Conservation (phyloP, 2,888 invertebrate species). For the Autographa pulchrina region DNA sequence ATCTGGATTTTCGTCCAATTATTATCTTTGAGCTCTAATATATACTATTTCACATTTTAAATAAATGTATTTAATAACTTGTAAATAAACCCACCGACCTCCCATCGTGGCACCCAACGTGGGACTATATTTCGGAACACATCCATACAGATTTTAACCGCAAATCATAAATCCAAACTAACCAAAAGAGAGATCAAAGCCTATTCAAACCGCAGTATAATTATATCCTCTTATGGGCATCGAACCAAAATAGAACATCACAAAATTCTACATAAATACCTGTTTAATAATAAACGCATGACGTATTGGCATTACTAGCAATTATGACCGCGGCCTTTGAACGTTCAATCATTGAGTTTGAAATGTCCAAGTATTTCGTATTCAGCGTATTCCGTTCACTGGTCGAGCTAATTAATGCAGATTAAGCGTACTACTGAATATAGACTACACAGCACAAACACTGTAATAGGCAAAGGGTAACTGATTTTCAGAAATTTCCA, state of each 20-base stretch:
- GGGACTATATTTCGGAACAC: not conserved
- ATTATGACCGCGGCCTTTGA: not conserved
- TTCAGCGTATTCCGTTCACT: slow-evolving; percentile 9
- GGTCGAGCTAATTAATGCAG: not conserved
- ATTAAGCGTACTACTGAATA: slow-evolving; percentile 1
- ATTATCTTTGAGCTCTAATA: not conserved
- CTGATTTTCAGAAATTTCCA: slow-evolving; percentile 4
- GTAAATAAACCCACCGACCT: no score
- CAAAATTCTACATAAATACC: not conserved
- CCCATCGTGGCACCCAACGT: not conserved
- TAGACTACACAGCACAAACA: not conserved
- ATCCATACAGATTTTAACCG: no score
- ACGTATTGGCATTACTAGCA: not conserved
- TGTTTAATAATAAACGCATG: not conserved
- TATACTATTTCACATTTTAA: no score
- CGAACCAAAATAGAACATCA: not conserved
- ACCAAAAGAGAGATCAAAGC: no score
- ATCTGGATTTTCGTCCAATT: not conserved
- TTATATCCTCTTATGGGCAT: no score
- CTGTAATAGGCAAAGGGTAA: slow-evolving; percentile 1
- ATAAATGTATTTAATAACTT: no score
- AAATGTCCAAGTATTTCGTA: slow-evolving; percentile 6
- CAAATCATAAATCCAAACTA: no score
- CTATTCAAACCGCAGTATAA: no score
- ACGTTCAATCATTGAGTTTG: not conserved